phyloP scores from a whole-genome alignment of 2,888 invertebrate genomes.

The Catocala fraxini region DNA sequence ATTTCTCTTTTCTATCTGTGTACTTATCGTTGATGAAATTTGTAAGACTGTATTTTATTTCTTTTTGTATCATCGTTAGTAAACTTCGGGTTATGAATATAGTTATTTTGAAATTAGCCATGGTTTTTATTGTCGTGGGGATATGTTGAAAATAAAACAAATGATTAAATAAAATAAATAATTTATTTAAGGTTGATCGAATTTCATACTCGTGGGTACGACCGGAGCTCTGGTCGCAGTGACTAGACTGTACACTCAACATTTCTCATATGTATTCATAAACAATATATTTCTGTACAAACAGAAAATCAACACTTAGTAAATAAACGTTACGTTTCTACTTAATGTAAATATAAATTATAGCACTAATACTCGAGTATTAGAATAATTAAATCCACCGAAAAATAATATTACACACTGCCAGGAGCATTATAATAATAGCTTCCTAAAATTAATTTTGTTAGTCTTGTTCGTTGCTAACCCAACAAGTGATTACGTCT shows the following conservation, averaged over 20 bases:
- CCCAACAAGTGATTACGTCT: slow-evolving; percentile 66
- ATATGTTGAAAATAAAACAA: slow-evolving; percentile 59
- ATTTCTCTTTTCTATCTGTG: slow-evolving; percentile 73
- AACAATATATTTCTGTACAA: slow-evolving; percentile 83
- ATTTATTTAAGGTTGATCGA: slow-evolving; percentile 81
- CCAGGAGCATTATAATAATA: slow-evolving; percentile 76
- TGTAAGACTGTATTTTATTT: slow-evolving; percentile 87
- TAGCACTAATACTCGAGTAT: slow-evolving; percentile 87
- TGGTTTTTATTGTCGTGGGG: slow-evolving; percentile 3
- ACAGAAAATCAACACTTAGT: slow-evolving; percentile 86
- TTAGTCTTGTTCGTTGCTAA: slow-evolving; percentile 83
- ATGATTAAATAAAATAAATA: slow-evolving; percentile 82
- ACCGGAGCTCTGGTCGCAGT: slow-evolving; percentile 84
- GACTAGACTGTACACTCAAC: slow-evolving; percentile 87
- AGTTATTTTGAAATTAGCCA: slow-evolving; percentile 81
- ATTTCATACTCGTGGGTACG: slow-evolving; percentile 73
- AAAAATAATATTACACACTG: slow-evolving; percentile 84
- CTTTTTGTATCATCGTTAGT: slow-evolving; percentile 85
- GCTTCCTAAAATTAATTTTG: slow-evolving; percentile 79
- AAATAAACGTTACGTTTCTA: slow-evolving; percentile 81
- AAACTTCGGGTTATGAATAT: slow-evolving; percentile 85
- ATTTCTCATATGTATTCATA: slow-evolving; percentile 80
- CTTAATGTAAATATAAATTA: slow-evolving; percentile 84
- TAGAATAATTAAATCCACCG: slow-evolving; percentile 84
- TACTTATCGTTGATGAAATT: slow-evolving; percentile 86